Evolutionary conservation across 2,888 invertebrate genomes (phyloP).

Genomic region (Nysson spinosus): DNA sequence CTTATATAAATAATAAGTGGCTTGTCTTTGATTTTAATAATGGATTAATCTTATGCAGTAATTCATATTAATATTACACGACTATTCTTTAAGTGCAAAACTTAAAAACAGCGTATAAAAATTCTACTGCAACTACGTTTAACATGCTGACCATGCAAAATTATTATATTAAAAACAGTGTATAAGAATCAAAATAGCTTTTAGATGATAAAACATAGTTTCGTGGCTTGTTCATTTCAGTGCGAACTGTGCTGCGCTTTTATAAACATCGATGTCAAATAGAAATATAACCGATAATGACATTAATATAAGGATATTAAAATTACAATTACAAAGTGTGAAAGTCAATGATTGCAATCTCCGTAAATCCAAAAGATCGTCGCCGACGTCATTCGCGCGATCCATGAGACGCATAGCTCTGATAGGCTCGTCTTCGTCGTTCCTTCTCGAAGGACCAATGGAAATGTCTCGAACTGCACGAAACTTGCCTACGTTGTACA

Average conservation of each 20-base stretch:
- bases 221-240: no score
- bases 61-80: no score
- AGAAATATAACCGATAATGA: no score
- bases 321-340: conserved; percentile 41
- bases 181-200: conserved; percentile 5
- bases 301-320: conserved; percentile 20
- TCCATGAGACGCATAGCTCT: conserved; percentile 41
- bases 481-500: conserved; percentile 86
- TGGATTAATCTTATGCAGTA: no score
- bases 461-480: conserved; percentile 85
- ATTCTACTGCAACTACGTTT: no score
- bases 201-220: no score
- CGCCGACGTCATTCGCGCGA: conserved; percentile 14
- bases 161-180: conserved; percentile 16
- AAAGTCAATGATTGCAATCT: conserved; percentile 30
- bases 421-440: conserved; percentile 28
- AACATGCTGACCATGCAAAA: conserved; percentile 25
- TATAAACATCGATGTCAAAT: no score
- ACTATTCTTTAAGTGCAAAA: no score
- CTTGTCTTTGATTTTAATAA: no score
- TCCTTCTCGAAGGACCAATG: conserved; percentile 78
- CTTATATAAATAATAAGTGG: no score
- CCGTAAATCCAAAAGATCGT: conserved; percentile 22
- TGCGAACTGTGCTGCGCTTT: no score
- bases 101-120: no score